Conservation (phyloP, 2,797 vertebrate species). For the Peromyscus attwateri region DNA sequence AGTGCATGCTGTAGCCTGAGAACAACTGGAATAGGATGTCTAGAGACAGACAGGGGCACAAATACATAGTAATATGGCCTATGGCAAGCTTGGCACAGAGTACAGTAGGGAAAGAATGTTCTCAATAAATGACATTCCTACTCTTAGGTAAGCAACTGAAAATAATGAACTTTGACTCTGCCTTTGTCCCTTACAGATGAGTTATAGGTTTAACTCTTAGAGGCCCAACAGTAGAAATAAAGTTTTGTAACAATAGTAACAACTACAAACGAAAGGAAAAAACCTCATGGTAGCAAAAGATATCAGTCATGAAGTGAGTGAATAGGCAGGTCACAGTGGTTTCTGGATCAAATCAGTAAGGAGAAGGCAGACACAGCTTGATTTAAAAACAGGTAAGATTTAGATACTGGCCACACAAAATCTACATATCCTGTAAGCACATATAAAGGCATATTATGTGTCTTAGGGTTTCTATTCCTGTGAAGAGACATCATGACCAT, state of each 20-base stretch:
- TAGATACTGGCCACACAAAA: not conserved
- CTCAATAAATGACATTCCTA: not conserved
- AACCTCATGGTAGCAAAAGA: not conserved
- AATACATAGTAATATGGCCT: not conserved
- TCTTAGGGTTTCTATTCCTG: too few relatives aligned
- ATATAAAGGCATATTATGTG: not conserved
- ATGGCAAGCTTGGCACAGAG: not conserved
- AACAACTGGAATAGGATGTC: not conserved
- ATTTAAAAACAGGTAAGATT: not conserved
- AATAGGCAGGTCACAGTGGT: not conserved
- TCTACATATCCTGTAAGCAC: not conserved
- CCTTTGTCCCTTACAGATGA: not conserved
- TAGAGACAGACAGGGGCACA: not conserved
- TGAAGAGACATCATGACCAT: too few relatives aligned
- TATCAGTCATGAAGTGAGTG: not conserved
- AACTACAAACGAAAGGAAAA: not conserved
- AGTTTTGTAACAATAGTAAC: not conserved
- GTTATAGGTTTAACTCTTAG: not conserved
- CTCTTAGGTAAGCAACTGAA: not conserved
- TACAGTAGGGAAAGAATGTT: not conserved
- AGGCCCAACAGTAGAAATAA: not conserved
- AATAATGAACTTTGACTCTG: not conserved
- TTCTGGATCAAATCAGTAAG: not conserved
- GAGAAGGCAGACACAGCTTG: not conserved
- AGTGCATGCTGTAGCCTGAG: not conserved